Percentiles rank a stretch among this genome's conserved stretches.
Conservation (phyloP, 2,797 vertebrate genomes). For the Moxostoma hubbsi region DNA sequence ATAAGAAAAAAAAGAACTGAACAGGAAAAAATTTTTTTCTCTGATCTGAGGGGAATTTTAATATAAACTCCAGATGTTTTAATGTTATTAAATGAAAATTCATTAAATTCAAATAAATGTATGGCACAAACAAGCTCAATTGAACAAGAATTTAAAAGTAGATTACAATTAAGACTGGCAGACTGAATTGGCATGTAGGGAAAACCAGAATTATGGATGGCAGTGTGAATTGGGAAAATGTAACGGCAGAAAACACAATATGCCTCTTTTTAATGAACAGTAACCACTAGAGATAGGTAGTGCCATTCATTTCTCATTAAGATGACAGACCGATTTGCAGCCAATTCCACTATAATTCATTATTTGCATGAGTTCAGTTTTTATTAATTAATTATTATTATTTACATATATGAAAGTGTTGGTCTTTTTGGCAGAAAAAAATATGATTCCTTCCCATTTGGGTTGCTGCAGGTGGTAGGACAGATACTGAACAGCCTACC, state of each 20-base stretch:
- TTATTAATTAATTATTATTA: too few species aligned
- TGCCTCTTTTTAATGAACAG: conserved; percentile 20
- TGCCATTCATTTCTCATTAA: too few species aligned
- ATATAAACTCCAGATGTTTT: conserved; percentile 7
- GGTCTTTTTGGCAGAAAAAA: too few species aligned
- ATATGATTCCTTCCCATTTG: too few species aligned
- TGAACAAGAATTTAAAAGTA: too few species aligned
- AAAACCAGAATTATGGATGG: neutral
- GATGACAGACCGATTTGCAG: neutral
- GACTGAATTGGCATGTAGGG: neutral
- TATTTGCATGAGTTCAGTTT: neutral
- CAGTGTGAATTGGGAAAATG: neutral
- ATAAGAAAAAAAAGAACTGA: neutral
- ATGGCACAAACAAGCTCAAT: conserved; percentile 7
- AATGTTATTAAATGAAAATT: neutral
- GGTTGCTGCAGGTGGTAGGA: neutral
- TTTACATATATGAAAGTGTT: too few species aligned
- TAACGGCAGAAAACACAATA: neutral
- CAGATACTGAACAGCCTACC: too few species aligned
- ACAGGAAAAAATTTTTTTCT: neutral
- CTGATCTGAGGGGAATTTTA: conserved; percentile 6
- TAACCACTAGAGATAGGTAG: neutral
- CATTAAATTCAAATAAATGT: neutral
- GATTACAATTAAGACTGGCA: too few species aligned
- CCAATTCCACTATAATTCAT: neutral